phyloP scores from a whole-genome alignment of 2,113 vertebrate species.

The Alligator sinensis region DNA sequence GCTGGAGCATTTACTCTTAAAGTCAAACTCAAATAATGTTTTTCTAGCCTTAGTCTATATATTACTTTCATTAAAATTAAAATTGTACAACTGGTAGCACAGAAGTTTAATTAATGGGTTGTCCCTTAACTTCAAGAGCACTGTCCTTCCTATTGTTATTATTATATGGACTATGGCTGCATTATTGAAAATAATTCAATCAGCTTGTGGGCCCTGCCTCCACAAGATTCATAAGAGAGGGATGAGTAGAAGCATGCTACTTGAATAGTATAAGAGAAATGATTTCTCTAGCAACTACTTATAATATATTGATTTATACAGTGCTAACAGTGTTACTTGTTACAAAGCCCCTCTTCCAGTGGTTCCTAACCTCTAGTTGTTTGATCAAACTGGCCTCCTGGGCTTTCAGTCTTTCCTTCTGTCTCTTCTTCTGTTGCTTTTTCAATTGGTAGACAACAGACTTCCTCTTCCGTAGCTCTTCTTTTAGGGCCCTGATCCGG shows the following conservation, averaged over 20 bases:
- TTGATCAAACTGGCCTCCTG: slow-evolving; percentile 95
- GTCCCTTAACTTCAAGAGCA: not conserved
- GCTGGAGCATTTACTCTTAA: not conserved
- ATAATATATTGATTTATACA: not conserved
- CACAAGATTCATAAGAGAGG: too few relatives aligned
- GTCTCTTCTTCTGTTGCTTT: slow-evolving; percentile 93
- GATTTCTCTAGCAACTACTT: not conserved
- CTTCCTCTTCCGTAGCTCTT: slow-evolving; percentile 91
- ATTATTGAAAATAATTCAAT: not conserved
- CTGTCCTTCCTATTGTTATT: not conserved
- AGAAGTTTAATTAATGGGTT: not conserved
- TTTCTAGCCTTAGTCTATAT: not conserved
- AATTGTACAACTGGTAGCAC: not conserved
- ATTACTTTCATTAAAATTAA: not conserved
- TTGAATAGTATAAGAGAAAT: not conserved
- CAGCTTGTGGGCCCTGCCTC: too few relatives aligned
- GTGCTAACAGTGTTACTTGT: not conserved
- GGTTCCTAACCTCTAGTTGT: slow-evolving; percentile 89
- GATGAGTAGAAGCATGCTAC: too few relatives aligned
- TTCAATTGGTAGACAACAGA: slow-evolving; percentile 92
- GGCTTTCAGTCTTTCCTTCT: slow-evolving; percentile 93
- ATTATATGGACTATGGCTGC: not conserved
- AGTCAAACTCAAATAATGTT: not conserved
- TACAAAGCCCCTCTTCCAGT: not conserved
- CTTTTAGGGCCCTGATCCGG: slow-evolving; percentile 92